Evolutionary conservation across 2,113 vertebrate species (phyloP), one percentile per base, ranked within the genome.

Genomic region (Tauraco erythrolophus): DNA sequence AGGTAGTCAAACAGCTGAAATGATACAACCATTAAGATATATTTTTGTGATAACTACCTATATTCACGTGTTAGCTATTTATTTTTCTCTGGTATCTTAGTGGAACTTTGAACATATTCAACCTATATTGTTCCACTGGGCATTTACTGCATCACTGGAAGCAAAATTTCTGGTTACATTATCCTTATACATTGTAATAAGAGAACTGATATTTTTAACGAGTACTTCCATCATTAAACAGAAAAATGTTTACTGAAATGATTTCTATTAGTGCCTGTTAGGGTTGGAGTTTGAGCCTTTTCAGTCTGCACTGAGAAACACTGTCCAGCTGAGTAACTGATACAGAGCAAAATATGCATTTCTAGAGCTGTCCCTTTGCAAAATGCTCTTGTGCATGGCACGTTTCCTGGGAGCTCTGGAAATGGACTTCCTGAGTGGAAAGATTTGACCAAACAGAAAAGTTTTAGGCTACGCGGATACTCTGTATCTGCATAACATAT

Each of bases 1-100:
- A 61, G 48, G 65, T 28, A 93, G 83, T 65, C 83, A 97, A 95
- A 77, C 3, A 92, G n/a, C 74, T 84, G 41, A 79, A 91, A 89
- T 39, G 3, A 57, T 17, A 85, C 7, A 65, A 37, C 60, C 21
- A 78, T 88, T 95, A 89, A 71, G 76, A 94, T 77, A 45, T 23
- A 51, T 65, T 93, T 95, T 93, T 83, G 76, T 92, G 65, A 92
- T 96, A 84, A 51, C 37, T 33, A 16, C 39, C 22, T 66, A 62
- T 83, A 58, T 85, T 80, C 50, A 41, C 23, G 6, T 39, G 48
- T 51, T 27, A 46, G 22, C 48, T 94, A 39, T 94, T 91, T 91
- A 25, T 86, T 97, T 89, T 93, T 53, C 35, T 62, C 51, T 56
- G 19, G 24, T 92, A 62, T 93, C 60, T 89, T 66, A 92, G 76